These are phyloP conservation scores for Diorhabda carinulata DNA, from an alignment of 1,140 invertebrate genomes.

Conservation along the genomic window DNA sequence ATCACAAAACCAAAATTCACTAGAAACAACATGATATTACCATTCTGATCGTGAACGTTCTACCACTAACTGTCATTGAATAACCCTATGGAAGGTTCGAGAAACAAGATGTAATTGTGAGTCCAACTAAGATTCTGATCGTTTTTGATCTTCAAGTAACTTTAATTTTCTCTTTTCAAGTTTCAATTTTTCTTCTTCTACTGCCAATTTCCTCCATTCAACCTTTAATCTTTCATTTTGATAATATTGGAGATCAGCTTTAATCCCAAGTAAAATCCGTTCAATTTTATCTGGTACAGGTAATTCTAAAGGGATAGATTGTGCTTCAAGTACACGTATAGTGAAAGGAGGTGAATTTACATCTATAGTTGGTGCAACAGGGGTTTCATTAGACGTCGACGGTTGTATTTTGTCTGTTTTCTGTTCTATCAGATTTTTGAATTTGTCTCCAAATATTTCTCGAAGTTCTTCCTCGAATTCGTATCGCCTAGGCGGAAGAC, in stretches of 20 bases:
- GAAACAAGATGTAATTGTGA: too few relatives aligned
- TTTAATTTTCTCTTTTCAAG: neutral
- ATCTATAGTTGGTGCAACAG: neutral
- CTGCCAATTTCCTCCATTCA: neutral
- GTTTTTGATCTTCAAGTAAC: neutral
- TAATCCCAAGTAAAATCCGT: neutral
- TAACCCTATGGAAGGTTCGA: too few relatives aligned
- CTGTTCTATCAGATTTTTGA: neutral
- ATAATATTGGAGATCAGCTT: neutral
- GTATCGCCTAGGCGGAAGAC: neutral
- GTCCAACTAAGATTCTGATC: neutral
- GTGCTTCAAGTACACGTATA: neutral
- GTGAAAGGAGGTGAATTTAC: neutral
- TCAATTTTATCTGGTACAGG: neutral
- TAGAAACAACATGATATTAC: too few relatives aligned
- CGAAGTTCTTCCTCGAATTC: slow-evolving; percentile 1
- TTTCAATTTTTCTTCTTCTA: neutral
- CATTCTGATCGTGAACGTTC: too few relatives aligned
- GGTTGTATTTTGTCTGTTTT: neutral
- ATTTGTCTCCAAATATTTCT: slow-evolving; percentile 2
- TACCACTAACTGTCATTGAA: too few relatives aligned
- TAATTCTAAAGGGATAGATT: neutral
- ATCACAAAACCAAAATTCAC: too few relatives aligned
- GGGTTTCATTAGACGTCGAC: neutral
- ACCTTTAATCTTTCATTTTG: neutral